Conservation (phyloP, 1,140 invertebrate genomes). For the Sarcophaga bullata region DNA sequence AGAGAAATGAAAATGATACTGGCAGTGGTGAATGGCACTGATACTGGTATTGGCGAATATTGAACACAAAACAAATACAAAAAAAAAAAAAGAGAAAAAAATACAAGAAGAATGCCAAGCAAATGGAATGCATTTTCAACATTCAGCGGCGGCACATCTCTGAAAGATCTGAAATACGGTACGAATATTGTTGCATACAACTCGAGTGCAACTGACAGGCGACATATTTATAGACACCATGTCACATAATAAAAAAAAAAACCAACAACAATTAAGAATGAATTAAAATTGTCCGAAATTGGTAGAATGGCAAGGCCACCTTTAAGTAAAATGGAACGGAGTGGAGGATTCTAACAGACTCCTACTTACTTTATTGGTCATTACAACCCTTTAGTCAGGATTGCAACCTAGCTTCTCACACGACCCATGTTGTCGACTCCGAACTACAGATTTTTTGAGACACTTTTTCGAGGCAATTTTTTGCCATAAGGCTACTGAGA, state of each 20-base stretch:
- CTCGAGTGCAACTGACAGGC: background rate
- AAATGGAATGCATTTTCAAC: background rate
- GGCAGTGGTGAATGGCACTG: background rate
- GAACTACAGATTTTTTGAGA: too few species aligned
- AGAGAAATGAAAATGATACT: background rate
- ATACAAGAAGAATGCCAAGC: too few species aligned
- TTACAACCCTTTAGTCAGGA: too few species aligned
- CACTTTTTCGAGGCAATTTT: too few species aligned
- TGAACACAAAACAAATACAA: too few species aligned
- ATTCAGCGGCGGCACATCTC: background rate
- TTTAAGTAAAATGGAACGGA: background rate
- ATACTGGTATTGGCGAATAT: too few species aligned
- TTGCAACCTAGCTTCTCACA: too few species aligned
- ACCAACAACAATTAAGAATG: background rate
- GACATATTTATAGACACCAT: conserved; percentile 43
- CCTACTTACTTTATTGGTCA: too few species aligned
- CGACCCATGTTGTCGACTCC: too few species aligned
- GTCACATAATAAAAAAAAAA: conserved; percentile 30
- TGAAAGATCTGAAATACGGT: background rate
- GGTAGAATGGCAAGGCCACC: background rate
- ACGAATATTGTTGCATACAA: background rate
- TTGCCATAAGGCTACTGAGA: too few species aligned
- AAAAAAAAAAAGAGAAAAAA: too few species aligned
- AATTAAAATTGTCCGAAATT: background rate
- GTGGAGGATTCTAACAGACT: background rate